Percentiles rank a stretch among this genome's conserved stretches.
These are phyloP conservation scores for Drosophila parthenogenetica DNA, from an alignment of 2,888 invertebrate species.

Conservation along the genomic window DNA sequence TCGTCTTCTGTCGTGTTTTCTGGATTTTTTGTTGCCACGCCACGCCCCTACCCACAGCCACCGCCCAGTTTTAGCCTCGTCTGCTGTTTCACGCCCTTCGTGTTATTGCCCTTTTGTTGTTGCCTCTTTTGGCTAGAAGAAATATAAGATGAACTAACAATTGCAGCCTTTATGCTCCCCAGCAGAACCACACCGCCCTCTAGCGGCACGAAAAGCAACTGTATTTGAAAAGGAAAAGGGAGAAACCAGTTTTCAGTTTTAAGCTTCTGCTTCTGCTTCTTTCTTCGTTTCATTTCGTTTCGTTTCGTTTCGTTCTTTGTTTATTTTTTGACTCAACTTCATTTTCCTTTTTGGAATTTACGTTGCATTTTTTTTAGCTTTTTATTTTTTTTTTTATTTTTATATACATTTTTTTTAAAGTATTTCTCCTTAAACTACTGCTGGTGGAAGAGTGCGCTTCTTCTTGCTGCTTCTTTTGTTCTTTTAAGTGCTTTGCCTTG, in stretches of 20 bases:
- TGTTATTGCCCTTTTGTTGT: constrained; percentile 3
- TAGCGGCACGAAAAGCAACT: constrained; percentile 75
- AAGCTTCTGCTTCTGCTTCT: constrained; percentile 33
- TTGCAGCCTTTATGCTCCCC: neutral
- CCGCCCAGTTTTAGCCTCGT: neutral
- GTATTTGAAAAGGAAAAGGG: constrained; percentile 85
- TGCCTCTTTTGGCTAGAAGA: constrained; percentile 6
- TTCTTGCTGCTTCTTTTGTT: constrained; percentile 1
- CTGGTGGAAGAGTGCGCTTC: constrained; percentile 12
- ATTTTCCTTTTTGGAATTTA: constrained; percentile 72
- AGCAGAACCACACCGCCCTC: constrained; percentile 7
- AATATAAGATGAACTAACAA: neutral
- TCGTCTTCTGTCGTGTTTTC: constrained; percentile 22
- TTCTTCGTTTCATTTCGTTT: constrained; percentile 11
- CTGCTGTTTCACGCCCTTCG: constrained; percentile 8
- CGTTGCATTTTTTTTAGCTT: constrained; percentile 30
- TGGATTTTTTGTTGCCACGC: too few species aligned
- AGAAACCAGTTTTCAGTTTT: constrained; percentile 75
- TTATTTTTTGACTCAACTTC: constrained; percentile 54
- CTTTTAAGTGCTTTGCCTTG: constrained; percentile 19
- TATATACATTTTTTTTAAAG: neutral
- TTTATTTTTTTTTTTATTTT: constrained; percentile 9
- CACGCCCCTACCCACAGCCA: neutral
- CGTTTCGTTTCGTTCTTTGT: constrained; percentile 20
- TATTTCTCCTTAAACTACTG: constrained; percentile 22